Conservation (phyloP, 2,888 invertebrate genomes). For the Periphyllus acericola region DNA sequence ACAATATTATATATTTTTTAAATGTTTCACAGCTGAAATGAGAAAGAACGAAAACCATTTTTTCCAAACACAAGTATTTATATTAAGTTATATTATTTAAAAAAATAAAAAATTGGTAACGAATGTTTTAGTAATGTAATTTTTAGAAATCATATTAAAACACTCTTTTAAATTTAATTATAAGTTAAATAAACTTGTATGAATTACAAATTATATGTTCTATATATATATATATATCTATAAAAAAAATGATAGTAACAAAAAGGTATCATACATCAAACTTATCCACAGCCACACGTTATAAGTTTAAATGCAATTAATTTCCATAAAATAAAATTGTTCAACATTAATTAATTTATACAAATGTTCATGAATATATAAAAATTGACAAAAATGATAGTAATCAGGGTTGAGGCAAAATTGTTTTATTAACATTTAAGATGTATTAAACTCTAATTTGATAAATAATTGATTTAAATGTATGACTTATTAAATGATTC, state of each 20-base stretch:
- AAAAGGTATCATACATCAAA: conserved; percentile 48
- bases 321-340: conserved; percentile 34
- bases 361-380: neutral
- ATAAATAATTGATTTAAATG: neutral
- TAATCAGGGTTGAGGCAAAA: neutral
- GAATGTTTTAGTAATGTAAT: neutral
- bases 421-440: neutral
- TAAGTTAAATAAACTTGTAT: conserved; percentile 16
- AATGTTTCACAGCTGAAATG: neutral
- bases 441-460: neutral
- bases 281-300: conserved; percentile 6
- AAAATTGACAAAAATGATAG: conserved; percentile 5
- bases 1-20: neutral
- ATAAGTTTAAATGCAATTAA: conserved; percentile 7
- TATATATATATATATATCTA: conserved; percentile 9
- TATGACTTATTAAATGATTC: neutral
- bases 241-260: conserved; percentile 35
- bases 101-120: conserved; percentile 21
- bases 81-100: neutral
- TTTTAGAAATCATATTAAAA: neutral
- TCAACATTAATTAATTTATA: conserved; percentile 24
- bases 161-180: neutral
- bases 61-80: neutral
- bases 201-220: neutral
- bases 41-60: neutral